A percentile compares a stretch with the other conserved stretches of the same genome.
These are phyloP conservation scores for Forbesichthys papilliferus DNA, from an alignment of 2,113 vertebrate species.

Conservation along the genomic window DNA sequence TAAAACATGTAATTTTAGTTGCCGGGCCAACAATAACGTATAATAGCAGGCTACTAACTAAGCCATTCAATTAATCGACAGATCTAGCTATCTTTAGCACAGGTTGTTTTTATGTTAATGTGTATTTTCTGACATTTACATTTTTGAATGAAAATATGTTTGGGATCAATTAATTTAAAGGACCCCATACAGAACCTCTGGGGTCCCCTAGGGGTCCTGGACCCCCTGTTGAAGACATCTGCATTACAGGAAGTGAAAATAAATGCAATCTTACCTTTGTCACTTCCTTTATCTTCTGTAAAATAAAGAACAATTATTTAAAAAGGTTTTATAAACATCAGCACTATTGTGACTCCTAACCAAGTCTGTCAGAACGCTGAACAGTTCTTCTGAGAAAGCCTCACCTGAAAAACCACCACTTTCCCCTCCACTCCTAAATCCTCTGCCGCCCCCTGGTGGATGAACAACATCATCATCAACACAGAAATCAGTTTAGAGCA, in stretches of 20 bases:
- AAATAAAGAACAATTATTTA: conserved; percentile 2
- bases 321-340: neutral
- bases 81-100: too few relatives aligned
- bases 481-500: too few relatives aligned
- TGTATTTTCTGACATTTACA: too few relatives aligned
- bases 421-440: conserved; percentile 19
- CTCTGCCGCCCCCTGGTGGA: conserved; percentile 38
- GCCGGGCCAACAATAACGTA: too few relatives aligned
- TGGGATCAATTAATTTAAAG: too few relatives aligned
- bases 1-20: too few relatives aligned
- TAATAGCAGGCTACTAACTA: too few relatives aligned
- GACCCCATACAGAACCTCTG: too few relatives aligned
- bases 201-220: neutral
- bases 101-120: too few relatives aligned
- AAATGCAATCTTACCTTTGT: conserved; percentile 31
- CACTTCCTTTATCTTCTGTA: conserved; percentile 17
- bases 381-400: neutral
- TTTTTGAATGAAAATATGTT: too few relatives aligned
- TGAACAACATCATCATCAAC: too few relatives aligned
- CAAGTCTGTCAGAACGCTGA: neutral
- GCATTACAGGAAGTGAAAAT: neutral
- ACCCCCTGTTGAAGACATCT: conserved; percentile 1
- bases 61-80: too few relatives aligned
- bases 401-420: conserved; percentile 8
- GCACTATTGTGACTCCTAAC: neutral